Evolutionary conservation across 2,888 invertebrate species (phyloP).

Genomic region (Muschampia plurimacula): DNA sequence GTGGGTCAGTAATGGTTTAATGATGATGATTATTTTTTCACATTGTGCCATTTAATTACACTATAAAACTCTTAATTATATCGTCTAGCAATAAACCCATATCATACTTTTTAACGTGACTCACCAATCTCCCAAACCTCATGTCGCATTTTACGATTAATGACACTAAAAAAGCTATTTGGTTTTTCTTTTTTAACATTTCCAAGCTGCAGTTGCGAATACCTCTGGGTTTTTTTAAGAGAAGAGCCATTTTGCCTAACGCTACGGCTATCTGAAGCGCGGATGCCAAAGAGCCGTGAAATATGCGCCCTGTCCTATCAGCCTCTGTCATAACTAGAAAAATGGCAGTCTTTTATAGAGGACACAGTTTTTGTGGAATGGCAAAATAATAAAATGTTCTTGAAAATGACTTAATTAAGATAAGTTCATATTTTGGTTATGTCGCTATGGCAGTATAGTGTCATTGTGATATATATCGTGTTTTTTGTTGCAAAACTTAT

Average conservation of each 20-base stretch:
- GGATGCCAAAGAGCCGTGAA: conserved; percentile 38
- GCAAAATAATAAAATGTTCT: not conserved
- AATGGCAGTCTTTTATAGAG: conserved; percentile 27
- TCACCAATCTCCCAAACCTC: not conserved
- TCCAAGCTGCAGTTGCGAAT: conserved; percentile 10
- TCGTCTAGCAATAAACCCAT: not conserved
- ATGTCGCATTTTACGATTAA: not conserved
- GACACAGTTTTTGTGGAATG: conserved; percentile 8
- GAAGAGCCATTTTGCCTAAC: conserved; percentile 29
- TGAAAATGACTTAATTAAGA: not conserved
- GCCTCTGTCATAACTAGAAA: conserved; percentile 37
- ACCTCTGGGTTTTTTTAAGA: conserved; percentile 23
- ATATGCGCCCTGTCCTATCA: conserved; percentile 36
- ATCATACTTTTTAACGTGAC: not conserved
- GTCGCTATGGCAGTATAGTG: too few relatives aligned
- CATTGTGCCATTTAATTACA: too few relatives aligned
- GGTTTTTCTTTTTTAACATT: not conserved
- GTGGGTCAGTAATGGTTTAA: too few relatives aligned
- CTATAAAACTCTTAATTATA: not conserved
- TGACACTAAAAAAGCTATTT: not conserved
- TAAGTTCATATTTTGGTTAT: not conserved
- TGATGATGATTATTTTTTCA: too few relatives aligned
- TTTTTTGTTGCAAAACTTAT: too few relatives aligned
- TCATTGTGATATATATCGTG: too few relatives aligned
- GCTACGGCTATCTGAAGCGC: conserved; percentile 23